Evolutionary conservation across 2,888 invertebrate species (phyloP).

Genomic region (Cataglyphis rosenhaueri): DNA sequence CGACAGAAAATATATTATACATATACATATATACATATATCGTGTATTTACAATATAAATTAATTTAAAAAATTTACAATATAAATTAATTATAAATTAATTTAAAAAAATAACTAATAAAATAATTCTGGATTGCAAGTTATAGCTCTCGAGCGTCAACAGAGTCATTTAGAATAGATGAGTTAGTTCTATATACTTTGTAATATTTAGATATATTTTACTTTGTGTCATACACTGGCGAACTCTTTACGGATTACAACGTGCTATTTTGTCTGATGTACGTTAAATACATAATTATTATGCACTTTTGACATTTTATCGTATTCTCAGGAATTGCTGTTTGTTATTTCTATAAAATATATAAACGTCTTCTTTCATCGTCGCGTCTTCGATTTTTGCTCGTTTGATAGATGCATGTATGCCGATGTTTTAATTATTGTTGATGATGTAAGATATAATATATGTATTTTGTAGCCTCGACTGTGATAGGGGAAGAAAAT

Average conservation of each 20-base stretch:
- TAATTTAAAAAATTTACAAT: background rate
- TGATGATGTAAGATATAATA: slow-evolving; percentile 49
- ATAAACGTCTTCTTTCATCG: slow-evolving; percentile 10
- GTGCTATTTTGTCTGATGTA: background rate
- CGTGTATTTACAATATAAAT: background rate
- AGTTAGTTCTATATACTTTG: background rate
- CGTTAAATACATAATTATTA: slow-evolving; percentile 11
- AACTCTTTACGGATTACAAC: slow-evolving; percentile 7
- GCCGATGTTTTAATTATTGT: slow-evolving; percentile 55
- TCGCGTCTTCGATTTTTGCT: background rate
- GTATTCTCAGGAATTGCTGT: slow-evolving; percentile 30
- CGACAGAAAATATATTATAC: background rate
- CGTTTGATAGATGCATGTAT: slow-evolving; percentile 1
- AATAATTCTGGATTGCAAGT: background rate
- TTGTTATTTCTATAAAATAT: slow-evolving; percentile 7
- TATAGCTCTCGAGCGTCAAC: slow-evolving; percentile 26
- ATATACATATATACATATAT: too few species aligned
- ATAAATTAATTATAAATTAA: too few species aligned
- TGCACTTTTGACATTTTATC: background rate
- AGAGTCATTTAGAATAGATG: slow-evolving; percentile 17
- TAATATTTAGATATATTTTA: slow-evolving; percentile 1
- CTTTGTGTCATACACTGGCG: slow-evolving; percentile 26
- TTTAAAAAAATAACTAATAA: background rate
- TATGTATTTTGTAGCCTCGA: slow-evolving; percentile 69
- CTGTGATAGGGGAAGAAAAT: slow-evolving; percentile 69